A percentile compares a stretch with the other conserved stretches of the same genome.
These are phyloP conservation scores for Gadus macrocephalus DNA, from an alignment of 2,113 vertebrate genomes.

Conservation along the genomic window DNA sequence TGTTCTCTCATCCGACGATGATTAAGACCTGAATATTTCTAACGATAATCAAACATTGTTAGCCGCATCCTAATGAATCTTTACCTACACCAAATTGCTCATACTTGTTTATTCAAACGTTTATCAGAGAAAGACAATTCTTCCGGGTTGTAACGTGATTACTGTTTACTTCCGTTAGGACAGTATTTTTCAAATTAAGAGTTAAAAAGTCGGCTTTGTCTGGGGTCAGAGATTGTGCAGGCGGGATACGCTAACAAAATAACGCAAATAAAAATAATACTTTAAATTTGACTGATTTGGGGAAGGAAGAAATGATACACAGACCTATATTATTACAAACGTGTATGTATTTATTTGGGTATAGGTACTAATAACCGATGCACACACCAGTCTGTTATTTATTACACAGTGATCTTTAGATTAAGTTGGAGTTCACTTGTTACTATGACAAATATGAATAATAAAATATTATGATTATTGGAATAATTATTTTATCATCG, in stretches of 20 bases:
- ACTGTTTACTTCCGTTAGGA: slow-evolving; percentile 67
- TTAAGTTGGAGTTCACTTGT: no score
- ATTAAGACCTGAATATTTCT: slow-evolving; percentile 21
- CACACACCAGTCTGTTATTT: neutral
- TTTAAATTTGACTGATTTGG: no score
- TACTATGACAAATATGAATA: no score
- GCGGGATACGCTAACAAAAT: neutral
- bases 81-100: slow-evolving; percentile 41
- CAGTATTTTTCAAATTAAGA: slow-evolving; percentile 53
- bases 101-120: slow-evolving; percentile 69
- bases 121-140: slow-evolving; percentile 57
- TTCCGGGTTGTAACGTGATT: slow-evolving; percentile 73
- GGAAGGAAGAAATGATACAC: neutral
- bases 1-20: slow-evolving; percentile 8
- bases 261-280: neutral
- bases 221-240: no score
- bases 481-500: no score
- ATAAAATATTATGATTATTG: no score
- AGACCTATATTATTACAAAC: neutral
- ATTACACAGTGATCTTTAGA: neutral
- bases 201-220: neutral
- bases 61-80: slow-evolving; percentile 37
- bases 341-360: neutral
- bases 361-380: neutral
- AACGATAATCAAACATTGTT: neutral